Evolutionary conservation across 2,113 vertebrate species (phyloP).

Genomic region (Murina feae): DNA sequence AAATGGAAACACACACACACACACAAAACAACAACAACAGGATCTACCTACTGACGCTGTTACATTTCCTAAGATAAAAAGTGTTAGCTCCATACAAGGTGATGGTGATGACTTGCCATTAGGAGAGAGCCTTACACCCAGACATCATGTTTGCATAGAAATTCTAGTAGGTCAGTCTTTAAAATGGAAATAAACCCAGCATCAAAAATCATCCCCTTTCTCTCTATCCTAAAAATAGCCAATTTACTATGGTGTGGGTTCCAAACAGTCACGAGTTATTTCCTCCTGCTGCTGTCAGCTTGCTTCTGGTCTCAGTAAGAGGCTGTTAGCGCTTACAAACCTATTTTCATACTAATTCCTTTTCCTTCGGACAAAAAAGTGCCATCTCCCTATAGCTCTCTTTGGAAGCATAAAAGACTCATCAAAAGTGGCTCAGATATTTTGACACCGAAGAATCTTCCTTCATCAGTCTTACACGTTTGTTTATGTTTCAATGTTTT

Average conservation of each 20-base stretch:
- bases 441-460: neutral
- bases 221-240: constrained; percentile 83
- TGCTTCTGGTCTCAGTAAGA: constrained; percentile 75
- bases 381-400: constrained; percentile 16
- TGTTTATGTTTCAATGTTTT: neutral
- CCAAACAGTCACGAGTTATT: constrained; percentile 82
- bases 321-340: constrained; percentile 65
- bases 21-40: neutral
- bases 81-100: neutral
- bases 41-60: neutral
- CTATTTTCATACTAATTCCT: constrained; percentile 47
- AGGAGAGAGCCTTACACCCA: constrained; percentile 1
- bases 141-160: constrained; percentile 17
- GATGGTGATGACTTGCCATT: neutral
- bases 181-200: constrained; percentile 77
- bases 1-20: neutral
- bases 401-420: neutral
- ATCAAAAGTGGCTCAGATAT: constrained; percentile 23
- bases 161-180: constrained; percentile 67
- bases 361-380: constrained; percentile 34
- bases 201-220: constrained; percentile 73
- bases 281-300: constrained; percentile 78
- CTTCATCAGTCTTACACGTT: neutral
- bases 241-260: constrained; percentile 82
- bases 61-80: neutral